These are phyloP conservation scores for Spinus pinus DNA, from an alignment of 2,797 vertebrate genomes.

Conservation along the genomic window DNA sequence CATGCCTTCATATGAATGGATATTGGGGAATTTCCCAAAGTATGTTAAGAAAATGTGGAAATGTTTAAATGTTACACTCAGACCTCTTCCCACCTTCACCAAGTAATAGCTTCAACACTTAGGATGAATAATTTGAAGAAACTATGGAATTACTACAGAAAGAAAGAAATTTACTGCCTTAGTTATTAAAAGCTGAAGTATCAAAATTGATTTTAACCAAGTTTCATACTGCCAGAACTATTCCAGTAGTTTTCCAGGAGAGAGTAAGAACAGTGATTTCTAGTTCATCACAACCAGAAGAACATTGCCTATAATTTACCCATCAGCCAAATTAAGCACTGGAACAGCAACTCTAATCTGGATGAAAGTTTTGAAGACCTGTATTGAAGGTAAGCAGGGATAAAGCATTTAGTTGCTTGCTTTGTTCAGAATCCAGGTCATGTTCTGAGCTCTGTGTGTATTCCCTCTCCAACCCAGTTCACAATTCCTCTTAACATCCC, in stretches of 20 bases:
- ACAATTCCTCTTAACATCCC: background rate
- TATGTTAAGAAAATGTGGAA: background rate
- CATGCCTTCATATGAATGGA: too few species aligned
- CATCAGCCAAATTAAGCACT: background rate
- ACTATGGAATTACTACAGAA: background rate
- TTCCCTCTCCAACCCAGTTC: accelerated
- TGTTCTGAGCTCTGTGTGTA: background rate
- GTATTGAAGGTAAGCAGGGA: background rate
- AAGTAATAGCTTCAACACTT: background rate
- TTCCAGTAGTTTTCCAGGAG: background rate
- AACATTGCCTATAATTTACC: background rate
- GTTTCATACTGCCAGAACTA: background rate
- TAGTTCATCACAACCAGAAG: background rate
- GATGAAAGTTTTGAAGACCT: background rate
- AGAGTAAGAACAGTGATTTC: background rate
- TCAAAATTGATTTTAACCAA: background rate
- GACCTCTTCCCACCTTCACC: background rate
- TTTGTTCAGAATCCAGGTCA: background rate
- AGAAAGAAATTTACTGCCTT: background rate
- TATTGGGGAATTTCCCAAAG: background rate
- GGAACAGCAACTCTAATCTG: background rate
- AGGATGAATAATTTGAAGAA: background rate
- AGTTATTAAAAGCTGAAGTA: background rate
- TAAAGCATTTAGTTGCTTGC: background rate
- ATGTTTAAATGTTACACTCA: background rate